Base-by-base conservation (phyloP, 2,797 vertebrate genomes). In the Zenarchopterus dispar region DNA sequence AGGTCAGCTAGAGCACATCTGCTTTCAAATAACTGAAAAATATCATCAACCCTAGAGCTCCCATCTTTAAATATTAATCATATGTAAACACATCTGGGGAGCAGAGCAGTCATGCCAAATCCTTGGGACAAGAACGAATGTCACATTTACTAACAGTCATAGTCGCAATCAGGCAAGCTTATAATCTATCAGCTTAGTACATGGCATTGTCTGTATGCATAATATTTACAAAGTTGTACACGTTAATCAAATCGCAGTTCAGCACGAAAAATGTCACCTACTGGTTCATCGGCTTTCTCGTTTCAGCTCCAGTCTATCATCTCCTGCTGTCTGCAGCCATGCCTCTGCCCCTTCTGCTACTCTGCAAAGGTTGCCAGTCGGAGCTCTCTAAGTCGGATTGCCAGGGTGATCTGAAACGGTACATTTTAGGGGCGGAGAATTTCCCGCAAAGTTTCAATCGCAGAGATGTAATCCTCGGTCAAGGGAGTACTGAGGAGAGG, bases 381-480 rank as follows among this genome's bases (percentile, higher is more conserved):
- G n/a, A 53, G 51, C 51, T 48, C 72, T 61, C 17, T 15, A 80
- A 77, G 63, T 39, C 53, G 22, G 60, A 77, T 60, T 59, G 75
- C 44, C 70, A 47, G 66, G 11, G 24, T 44, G 67, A 74, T 70
- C 50, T 62, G 64, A 85, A 81, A 72, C 26, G 28, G 33, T 60
- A 56, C 56, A 72, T 86, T 82, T 80, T 36, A 46, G 56, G 67
- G 82, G 79, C 44, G 67, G 87, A 69, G 84, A 80, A 79, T 75
- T 57, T 82, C 59, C 75, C 42, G 80, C 77, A 72, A 84, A 77
- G 67, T 87, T 88, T 88, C 81, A 82, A 77, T 81, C 69, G 81
- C 74, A 78, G 66, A 80, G 70, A 88, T 81, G 72, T 91, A 91
- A 90, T 91, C 91, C 88, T 80, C 70, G 2, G 67, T 82, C 69